Base-by-base conservation (phyloP, 2,113 vertebrate genomes). In the Sebastes fasciatus region DNA sequence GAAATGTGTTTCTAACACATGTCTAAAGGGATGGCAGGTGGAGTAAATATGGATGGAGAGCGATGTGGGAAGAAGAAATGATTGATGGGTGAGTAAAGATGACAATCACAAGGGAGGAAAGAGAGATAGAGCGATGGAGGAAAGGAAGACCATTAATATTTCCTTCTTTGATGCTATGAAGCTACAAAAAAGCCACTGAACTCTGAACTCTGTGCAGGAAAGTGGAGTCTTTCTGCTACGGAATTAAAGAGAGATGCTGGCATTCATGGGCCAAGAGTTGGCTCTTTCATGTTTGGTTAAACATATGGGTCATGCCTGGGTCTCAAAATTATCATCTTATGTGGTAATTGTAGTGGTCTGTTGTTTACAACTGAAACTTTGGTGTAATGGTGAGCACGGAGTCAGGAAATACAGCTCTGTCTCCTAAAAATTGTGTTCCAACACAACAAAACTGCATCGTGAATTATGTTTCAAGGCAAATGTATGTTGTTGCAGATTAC, bases 221-320 rank as follows among this genome's bases (percentile, higher is more conserved):
- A 60, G 13, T 26, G 9, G 49, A 74, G 43, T 66, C 21, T 54
- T n/a, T 42, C 19, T 40, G 23, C 45, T 52, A 7, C 52, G 42
- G 12, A 54, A 55, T 57, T 43, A 58, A 55, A 34, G 63, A 42
- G 1, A 54, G 16, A 55, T 45, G 14, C 23, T 17, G 40, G 14
- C 16, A 40, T 14, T 12, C 6, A 65, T 14, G 8, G 65, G 42
- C 12, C 4, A 23, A 65, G n/a, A 57, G 43, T 21, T 46, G 19
- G 7, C 52, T 34, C 43, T 75, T 70, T 80, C 57, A 55, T 69
- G 34, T 79, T 69, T 10, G 19, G 19, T 48, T 62, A 40, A 21
- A 67, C 21, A 48, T 34, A 70, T 23, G 7, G 23, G 74, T 65
- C 74, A 63, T 40, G 54, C 5, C 46, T 42, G 61, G 43, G 14